Evolutionary conservation across 2,888 invertebrate genomes (phyloP), one percentile per base, ranked within the genome.

Genomic region (Drosophila putrida): DNA sequence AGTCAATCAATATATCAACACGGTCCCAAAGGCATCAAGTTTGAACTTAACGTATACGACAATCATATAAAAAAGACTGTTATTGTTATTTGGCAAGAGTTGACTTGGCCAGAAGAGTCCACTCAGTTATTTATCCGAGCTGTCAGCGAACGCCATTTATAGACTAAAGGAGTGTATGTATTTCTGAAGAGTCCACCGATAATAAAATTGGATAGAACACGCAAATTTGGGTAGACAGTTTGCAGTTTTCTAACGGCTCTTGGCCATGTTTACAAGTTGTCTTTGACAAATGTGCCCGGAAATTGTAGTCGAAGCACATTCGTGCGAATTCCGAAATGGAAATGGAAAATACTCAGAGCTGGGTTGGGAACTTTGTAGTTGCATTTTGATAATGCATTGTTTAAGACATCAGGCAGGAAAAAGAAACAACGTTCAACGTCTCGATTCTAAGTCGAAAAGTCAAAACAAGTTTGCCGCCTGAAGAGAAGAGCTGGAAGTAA

Each of bases 281-380:
- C 68, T 78, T 35, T 87, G 83, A 89, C 89, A 84, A 84, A 84
- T 84, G 89, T 73, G 81, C 71, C 82, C 89, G 84, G 87, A 87
- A 84, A 78, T 55, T 57, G 62, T 64, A 33, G 59, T 15, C 27
- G 47, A 38, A 58, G 47, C 44, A 71, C 33, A 65, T 13, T 39
- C 35, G 44, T 62, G 66, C 59, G 66, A 82, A 87, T 82, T 85
- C 76, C 82, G 82, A 55, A 63, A 60, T 27, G 27, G 36, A 38
- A 54, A 54, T 46, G 62, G 60, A 43, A 78, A 68, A 55, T 62
- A 49, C 33, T 25, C 58, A 61, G 47, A 39, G 49, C 25, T 51
- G 49, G 58, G 54, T 49, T 60, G 55, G 46, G 15, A 44, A 59
- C 46, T 38, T 50, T 46, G 27, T 43, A 53, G 43, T 33, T 88